Percentiles rank a stretch among this genome's conserved stretches.
Conservation (phyloP, 2,113 vertebrate species). For the Paraplagusia blochii region DNA sequence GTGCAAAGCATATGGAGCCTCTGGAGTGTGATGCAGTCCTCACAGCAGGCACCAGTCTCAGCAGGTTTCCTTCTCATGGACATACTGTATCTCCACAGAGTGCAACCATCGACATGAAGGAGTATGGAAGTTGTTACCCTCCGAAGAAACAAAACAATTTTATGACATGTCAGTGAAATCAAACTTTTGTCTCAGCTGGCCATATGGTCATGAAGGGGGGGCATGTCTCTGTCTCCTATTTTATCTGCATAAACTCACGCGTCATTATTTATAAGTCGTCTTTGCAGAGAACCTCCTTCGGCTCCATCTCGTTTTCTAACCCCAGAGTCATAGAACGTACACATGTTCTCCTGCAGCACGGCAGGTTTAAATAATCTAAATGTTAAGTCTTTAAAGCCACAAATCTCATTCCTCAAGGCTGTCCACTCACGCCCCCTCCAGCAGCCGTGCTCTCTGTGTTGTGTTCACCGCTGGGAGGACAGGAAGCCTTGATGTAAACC, state of each 20-base stretch:
- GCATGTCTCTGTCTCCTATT: background rate
- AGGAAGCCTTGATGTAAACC: constrained; percentile 50
- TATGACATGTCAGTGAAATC: constrained; percentile 17
- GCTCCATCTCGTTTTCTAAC: constrained; percentile 4
- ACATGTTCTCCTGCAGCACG: constrained; percentile 2
- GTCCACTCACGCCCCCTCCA: background rate
- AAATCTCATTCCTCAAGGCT: constrained; percentile 33
- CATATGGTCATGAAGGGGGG: no score
- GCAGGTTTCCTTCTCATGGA: constrained; percentile 2
- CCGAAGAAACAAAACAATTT: constrained; percentile 24
- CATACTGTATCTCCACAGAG: constrained; percentile 8
- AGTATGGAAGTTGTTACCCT: background rate
- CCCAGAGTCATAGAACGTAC: background rate
- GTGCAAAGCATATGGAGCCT: constrained; percentile 25
- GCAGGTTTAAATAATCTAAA: constrained; percentile 16
- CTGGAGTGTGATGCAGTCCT: background rate
- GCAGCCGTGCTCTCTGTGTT: constrained; percentile 3
- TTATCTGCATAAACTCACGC: constrained; percentile 17
- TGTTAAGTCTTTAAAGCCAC: constrained; percentile 4
- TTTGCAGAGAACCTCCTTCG: background rate
- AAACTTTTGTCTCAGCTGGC: constrained; percentile 16
- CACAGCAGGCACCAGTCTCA: constrained; percentile 6
- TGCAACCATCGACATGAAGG: constrained; percentile 6
- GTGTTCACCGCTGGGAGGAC: constrained; percentile 15
- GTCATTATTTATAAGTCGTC: constrained; percentile 18